Evolutionary conservation across 1,140 invertebrate species (phyloP).

Genomic region (Danaus melanippus): DNA sequence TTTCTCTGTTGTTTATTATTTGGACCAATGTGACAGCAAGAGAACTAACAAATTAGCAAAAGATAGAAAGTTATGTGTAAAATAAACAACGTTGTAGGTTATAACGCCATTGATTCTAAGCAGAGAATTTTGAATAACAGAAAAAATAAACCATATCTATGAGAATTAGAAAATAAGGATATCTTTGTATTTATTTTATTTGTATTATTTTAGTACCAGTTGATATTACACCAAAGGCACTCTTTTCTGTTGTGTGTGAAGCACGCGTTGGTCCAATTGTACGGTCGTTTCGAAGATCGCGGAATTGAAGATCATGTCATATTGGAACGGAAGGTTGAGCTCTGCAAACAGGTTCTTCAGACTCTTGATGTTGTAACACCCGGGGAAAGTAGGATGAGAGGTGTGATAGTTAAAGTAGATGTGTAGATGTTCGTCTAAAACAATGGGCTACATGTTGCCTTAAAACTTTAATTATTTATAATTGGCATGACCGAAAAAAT

Average conservation of each 20-base stretch:
- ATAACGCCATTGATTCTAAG: too few species aligned
- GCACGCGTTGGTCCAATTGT: slow-evolving; percentile 81
- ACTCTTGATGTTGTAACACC: slow-evolving; percentile 83
- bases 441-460: too few species aligned
- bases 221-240: slow-evolving; percentile 80
- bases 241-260: slow-evolving; percentile 76
- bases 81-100: too few species aligned
- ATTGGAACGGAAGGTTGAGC: slow-evolving; percentile 81
- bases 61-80: too few species aligned
- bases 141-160: too few species aligned
- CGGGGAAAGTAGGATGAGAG: slow-evolving; percentile 81
- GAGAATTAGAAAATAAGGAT: too few species aligned
- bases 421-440: too few species aligned
- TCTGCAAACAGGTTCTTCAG: slow-evolving; percentile 78
- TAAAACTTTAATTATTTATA: too few species aligned
- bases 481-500: background rate
- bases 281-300: slow-evolving; percentile 82
- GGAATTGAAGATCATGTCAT: slow-evolving; percentile 79
- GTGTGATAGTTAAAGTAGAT: slow-evolving; percentile 38
- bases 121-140: too few species aligned
- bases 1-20: too few species aligned
- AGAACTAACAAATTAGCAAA: too few species aligned
- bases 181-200: slow-evolving; percentile 1
- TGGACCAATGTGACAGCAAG: too few species aligned
- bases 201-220: slow-evolving; percentile 52